Base-by-base conservation (phyloP, 2,113 vertebrate genomes). In the Ophiodon elongatus region DNA sequence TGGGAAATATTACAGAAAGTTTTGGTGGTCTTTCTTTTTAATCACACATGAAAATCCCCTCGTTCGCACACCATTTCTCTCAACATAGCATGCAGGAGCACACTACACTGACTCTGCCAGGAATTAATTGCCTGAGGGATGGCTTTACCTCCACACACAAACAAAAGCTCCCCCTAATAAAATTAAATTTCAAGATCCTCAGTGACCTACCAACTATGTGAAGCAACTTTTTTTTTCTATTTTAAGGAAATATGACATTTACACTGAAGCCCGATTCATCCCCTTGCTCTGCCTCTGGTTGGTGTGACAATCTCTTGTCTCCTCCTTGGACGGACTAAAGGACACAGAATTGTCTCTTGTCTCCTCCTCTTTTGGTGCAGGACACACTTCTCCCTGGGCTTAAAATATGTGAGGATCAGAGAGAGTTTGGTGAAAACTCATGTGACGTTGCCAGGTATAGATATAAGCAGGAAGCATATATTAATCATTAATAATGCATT, bases 181-280 rank as follows among this genome's bases (percentile, higher is more conserved):
- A 79, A 79, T 85, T 33, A 17, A n/a, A 80, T 77, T 83, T 73
- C n/a, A 63, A 17, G 39, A 43, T 76, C 23, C 27, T 76, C 63
- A 25, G 47, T n/a, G 65, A 47, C 60, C 62, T 35, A 56, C 64
- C 27, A 71, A 35, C 31, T 64, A 39, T 54, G 14, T 54, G 59
- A 43, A 71, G 23, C 65, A 52, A 31, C 50, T 63, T 84, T 76
- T 62, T 82, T 82, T 21, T 72, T 69, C 33, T 80, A 63, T 75
- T 84, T 79, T 73, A 60, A 63, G 39, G 27, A 57, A 73, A 29
- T 25, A 56, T 41, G 56, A 66, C 37, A 68, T 85, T 80, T 81
- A 63, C 25, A 56, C 56, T 71, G 29, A 64, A 62, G 23, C 8
- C 54, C 43, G 74, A 69, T 87, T 80, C 60, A 85, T 85, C 81